Conservation (phyloP, 2,797 vertebrate species). For the Ptychobarbus kaznakovi region DNA sequence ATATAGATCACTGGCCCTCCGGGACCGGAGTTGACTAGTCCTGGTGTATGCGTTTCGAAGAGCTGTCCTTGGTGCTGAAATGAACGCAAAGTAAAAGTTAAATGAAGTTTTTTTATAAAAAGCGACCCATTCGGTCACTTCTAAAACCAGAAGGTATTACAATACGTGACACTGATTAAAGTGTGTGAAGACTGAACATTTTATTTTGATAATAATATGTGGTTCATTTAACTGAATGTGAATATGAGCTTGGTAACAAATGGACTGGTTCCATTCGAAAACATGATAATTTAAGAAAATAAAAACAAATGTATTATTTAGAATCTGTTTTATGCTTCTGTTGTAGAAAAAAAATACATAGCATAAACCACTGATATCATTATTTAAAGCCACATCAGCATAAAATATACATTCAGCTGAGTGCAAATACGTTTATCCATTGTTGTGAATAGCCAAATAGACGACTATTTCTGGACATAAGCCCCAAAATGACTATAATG, state of each 20-base stretch:
- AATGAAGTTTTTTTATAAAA: neutral
- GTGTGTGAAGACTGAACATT: neutral
- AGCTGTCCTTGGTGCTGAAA: too few relatives aligned
- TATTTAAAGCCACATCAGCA: neutral
- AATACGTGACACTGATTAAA: neutral
- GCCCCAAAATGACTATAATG: neutral
- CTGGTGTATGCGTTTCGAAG: too few relatives aligned
- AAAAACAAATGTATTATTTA: too few relatives aligned
- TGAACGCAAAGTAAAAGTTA: too few relatives aligned
- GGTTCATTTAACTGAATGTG: neutral
- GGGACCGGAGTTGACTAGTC: too few relatives aligned
- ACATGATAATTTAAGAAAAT: too few relatives aligned
- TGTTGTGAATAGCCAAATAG: neutral
- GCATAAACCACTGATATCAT: neutral
- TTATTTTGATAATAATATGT: neutral
- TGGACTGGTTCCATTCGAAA: neutral
- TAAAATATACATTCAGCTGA: neutral
- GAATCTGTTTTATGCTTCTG: too few relatives aligned
- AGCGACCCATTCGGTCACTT: neutral
- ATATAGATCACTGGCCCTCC: too few relatives aligned
- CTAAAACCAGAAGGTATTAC: neutral
- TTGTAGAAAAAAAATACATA: too few relatives aligned
- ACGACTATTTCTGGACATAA: neutral
- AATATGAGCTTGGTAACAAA: neutral
- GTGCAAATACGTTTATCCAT: neutral